A percentile compares a stretch with the other conserved stretches of the same genome.
Evolutionary conservation across 1,140 invertebrate genomes (phyloP).

Genomic region (Helicorthomorpha holstii): DNA sequence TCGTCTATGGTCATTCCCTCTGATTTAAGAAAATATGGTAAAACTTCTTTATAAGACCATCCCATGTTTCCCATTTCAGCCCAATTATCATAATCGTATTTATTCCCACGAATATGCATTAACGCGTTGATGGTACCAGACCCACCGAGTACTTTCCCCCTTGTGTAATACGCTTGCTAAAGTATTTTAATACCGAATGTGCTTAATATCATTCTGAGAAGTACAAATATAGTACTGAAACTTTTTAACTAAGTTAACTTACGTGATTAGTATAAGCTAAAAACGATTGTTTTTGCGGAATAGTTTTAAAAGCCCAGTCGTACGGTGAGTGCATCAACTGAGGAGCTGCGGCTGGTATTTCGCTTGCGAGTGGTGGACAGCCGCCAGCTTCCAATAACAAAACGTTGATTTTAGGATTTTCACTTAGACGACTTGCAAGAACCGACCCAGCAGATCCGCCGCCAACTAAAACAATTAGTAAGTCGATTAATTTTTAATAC

Average conservation of each 20-base stretch:
- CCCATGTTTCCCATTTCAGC: conserved; percentile 56
- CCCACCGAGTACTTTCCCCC: conserved; percentile 29
- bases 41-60: conserved; percentile 71
- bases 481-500: too few species aligned
- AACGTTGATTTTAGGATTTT: conserved; percentile 56
- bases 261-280: too few species aligned
- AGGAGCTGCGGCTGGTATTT: conserved; percentile 58
- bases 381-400: conserved; percentile 73
- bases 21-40: conserved; percentile 42
- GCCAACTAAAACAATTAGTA: too few species aligned
- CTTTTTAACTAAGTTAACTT: too few species aligned
- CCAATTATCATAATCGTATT: conserved; percentile 78
- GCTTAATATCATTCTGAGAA: too few species aligned
- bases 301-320: conserved; percentile 48
- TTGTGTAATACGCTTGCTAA: too few species aligned
- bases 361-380: conserved; percentile 61
- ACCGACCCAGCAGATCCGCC: conserved; percentile 70
- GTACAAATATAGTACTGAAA: too few species aligned
- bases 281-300: too few species aligned
- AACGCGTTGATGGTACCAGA: conserved; percentile 70
- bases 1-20: too few species aligned
- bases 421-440: conserved; percentile 49
- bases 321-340: conserved; percentile 48
- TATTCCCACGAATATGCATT: conserved; percentile 73
- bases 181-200: too few species aligned